Conservation (phyloP, 2,113 vertebrate species). For the Callaeas wilsoni region DNA sequence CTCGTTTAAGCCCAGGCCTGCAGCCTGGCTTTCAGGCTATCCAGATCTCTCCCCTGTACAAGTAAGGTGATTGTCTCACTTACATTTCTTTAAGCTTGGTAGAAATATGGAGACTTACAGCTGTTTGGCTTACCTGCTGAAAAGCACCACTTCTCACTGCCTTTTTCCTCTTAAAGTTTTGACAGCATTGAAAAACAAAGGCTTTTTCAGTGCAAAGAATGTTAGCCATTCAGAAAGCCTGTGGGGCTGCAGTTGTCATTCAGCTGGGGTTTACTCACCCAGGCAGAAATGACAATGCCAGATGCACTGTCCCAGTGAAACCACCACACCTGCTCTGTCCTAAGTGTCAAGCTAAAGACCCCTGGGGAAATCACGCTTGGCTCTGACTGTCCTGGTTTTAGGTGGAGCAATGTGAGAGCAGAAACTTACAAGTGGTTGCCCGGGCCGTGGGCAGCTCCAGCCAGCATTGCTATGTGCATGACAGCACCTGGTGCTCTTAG, state of each 20-base stretch:
- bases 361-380: not conserved
- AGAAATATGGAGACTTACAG: not conserved
- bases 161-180: not conserved
- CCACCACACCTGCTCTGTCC: not conserved
- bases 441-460: not conserved
- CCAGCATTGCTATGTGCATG: not conserved
- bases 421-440: not conserved
- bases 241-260: not conserved
- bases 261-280: not conserved
- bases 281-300: not conserved
- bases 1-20: accelerated
- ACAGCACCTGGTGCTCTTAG: not conserved
- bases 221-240: not conserved
- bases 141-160: not conserved
- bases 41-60: not conserved
- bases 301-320: not conserved
- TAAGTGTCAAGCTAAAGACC: not conserved
- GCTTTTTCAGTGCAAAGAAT: not conserved
- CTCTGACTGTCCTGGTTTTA: not conserved
- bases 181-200: not conserved
- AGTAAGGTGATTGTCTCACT: not conserved
- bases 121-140: not conserved
- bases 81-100: not conserved
- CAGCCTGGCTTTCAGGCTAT: not conserved
- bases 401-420: not conserved